Conservation (phyloP, 1,140 invertebrate species). For the Ctenoplectra terminalis region DNA sequence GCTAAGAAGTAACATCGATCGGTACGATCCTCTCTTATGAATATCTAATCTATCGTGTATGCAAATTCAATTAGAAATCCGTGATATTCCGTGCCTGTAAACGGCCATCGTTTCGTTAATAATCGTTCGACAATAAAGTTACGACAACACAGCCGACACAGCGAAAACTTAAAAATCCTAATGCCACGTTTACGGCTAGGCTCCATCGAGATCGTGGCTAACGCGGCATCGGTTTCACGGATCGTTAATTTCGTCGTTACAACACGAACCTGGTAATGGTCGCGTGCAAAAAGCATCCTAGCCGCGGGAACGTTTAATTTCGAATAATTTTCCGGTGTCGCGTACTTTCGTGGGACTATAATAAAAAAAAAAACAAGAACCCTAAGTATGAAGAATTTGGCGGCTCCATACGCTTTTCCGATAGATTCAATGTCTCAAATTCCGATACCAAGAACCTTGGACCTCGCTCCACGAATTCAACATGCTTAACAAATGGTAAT, state of each 20-base stretch:
- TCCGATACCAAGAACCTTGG: neutral
- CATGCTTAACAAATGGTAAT: neutral
- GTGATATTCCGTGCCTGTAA: neutral
- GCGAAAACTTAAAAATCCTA: constrained; percentile 43
- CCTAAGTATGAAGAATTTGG: neutral
- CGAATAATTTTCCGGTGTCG: constrained; percentile 52
- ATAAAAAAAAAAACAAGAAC: neutral
- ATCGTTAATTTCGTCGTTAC: constrained; percentile 69
- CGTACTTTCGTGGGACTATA: constrained; percentile 18
- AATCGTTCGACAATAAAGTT: neutral
- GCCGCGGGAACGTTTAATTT: constrained; percentile 63
- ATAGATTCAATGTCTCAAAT: neutral
- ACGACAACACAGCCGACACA: neutral
- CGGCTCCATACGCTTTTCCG: neutral
- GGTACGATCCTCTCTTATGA: too few relatives aligned
- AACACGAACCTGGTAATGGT: constrained; percentile 61
- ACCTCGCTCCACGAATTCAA: neutral
- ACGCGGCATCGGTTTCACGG: constrained; percentile 62
- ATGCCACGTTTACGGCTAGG: constrained; percentile 6
- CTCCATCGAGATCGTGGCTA: constrained; percentile 33
- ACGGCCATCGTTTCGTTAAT: neutral
- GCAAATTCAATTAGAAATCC: constrained; percentile 21
- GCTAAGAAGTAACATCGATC: too few relatives aligned
- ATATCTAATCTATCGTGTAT: neutral
- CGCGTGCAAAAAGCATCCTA: constrained; percentile 59